Evolutionary conservation across 1,140 invertebrate species (phyloP).

Genomic region (Macrostomum lignano): DNA sequence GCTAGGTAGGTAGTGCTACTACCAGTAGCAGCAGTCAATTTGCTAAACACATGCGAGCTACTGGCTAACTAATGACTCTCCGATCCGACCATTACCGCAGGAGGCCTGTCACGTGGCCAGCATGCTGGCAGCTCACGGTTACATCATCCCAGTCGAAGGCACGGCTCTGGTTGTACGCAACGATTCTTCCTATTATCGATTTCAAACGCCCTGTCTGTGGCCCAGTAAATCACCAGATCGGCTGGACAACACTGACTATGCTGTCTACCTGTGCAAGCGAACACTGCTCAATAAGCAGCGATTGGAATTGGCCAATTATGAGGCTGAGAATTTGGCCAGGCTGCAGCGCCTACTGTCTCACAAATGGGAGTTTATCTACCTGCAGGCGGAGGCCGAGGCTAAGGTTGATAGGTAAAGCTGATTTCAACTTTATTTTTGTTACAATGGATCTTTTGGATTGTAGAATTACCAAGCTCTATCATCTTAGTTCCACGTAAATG

Average conservation of each 20-base stretch:
- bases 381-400: slow-evolving; percentile 44
- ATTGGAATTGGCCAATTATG: slow-evolving; percentile 81
- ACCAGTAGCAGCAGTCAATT: too few species aligned
- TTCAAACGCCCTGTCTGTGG: slow-evolving; percentile 96
- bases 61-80: too few species aligned
- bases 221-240: slow-evolving; percentile 81
- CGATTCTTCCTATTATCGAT: slow-evolving; percentile 76
- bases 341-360: slow-evolving; percentile 95
- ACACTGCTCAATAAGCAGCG: slow-evolving; percentile 98
- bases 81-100: too few species aligned
- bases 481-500: too few species aligned
- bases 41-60: too few species aligned
- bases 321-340: slow-evolving; percentile 79
- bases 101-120: slow-evolving; percentile 81
- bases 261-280: slow-evolving; percentile 90
- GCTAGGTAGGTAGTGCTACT: too few species aligned
- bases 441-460: too few species aligned
- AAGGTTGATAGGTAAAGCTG: too few species aligned
- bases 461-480: too few species aligned
- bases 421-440: too few species aligned
- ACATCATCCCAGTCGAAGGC: slow-evolving; percentile 95
- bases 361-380: slow-evolving; percentile 99
- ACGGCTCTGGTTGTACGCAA: slow-evolving; percentile 86
- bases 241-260: slow-evolving; percentile 96
- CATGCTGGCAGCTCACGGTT: slow-evolving; percentile 81